Evolutionary conservation across 2,888 invertebrate genomes (phyloP), one percentile per base, ranked within the genome.

Genomic region (Aspidiotus rigidus): DNA sequence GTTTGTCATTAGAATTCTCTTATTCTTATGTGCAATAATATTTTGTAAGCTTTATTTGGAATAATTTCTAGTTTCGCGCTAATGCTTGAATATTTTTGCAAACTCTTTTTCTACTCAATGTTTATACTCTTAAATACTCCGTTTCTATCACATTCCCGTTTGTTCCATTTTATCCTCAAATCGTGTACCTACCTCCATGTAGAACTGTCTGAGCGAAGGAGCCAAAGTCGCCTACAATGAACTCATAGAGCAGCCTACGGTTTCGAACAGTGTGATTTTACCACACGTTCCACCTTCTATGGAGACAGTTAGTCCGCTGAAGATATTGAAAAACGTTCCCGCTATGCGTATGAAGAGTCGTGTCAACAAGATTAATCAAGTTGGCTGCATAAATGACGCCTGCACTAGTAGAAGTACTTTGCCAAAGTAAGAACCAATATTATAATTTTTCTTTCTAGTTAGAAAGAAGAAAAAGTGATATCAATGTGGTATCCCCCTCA

Each of bases 151-250:
- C n/a, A 44, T 63, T 17, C 62, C 17, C 62, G 41, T 10, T 39
- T 11, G 15, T 17, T 75, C 72, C 74, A 74, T 75, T 75, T 76
- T 69, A 69, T 69, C 59, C 54, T 8, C 28, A 41, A 2, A 77
- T 17, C 59, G 66, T 42, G 42, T 59, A n/a, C 55, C 2, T 49
- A 28, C 59, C 13, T 9, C 53, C 67, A 42, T 67, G 10, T 60
- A 67, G 67, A 60, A 60, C 9, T 87, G 88, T 41, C 83, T 94
- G 74, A 90, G 91, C 16, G 88, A 89, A 75, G 93, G 94, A 78
- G 90, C 93, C 61, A 93, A 92, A 77, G 86, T 90, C 76, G 97
- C 94, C 0, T 98, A 98, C 81, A 89, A 91, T 76, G 88, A 90
- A 75, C 81, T 98, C 64, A 93, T 98, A 69, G 94, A 95, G 77